phyloP scores from a whole-genome alignment of 2,113 vertebrate genomes.

The Catharus minimus region DNA sequence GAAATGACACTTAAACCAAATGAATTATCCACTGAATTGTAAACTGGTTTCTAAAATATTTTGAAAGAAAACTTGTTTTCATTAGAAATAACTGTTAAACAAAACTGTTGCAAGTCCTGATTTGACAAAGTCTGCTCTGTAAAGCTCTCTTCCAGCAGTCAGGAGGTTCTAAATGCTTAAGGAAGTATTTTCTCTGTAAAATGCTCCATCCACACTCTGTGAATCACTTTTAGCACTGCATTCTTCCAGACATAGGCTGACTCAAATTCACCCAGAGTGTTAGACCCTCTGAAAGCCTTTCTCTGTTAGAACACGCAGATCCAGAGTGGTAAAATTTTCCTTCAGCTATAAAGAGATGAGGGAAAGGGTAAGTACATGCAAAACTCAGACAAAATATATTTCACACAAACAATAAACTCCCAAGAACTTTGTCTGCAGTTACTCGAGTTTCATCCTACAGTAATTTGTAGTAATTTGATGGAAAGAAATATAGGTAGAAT shows the following conservation, averaged over 20 bases:
- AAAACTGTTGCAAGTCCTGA: neutral
- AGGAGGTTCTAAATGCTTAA: neutral
- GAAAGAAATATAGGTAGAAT: neutral
- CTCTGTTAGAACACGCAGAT: neutral
- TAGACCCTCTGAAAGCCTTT: neutral
- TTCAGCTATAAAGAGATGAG: neutral
- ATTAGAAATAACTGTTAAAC: neutral
- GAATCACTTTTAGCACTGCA: neutral
- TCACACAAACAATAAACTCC: neutral
- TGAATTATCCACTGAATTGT: neutral
- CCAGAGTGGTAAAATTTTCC: neutral
- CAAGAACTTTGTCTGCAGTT: neutral
- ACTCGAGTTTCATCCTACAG: neutral
- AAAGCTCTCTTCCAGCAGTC: neutral
- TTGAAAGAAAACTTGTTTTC: neutral
- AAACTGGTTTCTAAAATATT: neutral
- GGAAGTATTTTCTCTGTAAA: neutral
- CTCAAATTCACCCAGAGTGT: neutral
- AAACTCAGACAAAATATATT: neutral
- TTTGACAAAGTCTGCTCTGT: neutral
- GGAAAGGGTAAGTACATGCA: neutral
- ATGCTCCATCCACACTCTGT: neutral
- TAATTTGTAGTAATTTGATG: neutral
- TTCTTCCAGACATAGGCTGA: neutral
- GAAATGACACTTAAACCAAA: neutral